Base-by-base conservation (phyloP, 1,140 invertebrate genomes). In the Sitobion miscanthi region DNA sequence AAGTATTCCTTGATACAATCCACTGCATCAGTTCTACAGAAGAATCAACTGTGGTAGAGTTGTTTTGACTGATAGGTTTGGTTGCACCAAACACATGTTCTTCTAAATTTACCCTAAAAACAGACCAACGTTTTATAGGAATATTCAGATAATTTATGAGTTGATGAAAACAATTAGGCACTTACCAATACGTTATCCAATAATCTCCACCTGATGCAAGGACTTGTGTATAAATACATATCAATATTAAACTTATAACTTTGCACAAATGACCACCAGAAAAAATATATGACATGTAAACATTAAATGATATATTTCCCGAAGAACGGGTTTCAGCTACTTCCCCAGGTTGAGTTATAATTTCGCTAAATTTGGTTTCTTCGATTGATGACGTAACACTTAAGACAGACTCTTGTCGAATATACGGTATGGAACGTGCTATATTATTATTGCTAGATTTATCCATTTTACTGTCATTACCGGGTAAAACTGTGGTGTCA, bases 131-230 rank as follows among this genome's bases (percentile, higher is more conserved):
- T 11, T 30, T 11, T 11, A 62, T 62, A 30, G 2, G 9, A 30
- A 30, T 62, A 62, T 82, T 35, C 17, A 7, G n/a, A n/a, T 35
- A 35, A 20, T 82, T 30, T 30, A 30, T 30, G 21, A 30, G 9
- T 30, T 62, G 9, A 57, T 25, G 6, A n/a, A 87, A 17, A 87
- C 2, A 14, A 2, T 38, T 83, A 83, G 93, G 77, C 77, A 94
- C 82, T 95, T 95, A 97, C 98, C 98, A 98, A 93, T 96, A 95
- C 4, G 97, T 96, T 0, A 98, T 96, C 96, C 98, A 98, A 93
- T 97, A 97, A 95, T 98, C 98, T 94, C 97, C 96, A n/a, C 96
- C 95, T n/a, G 97, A 97, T 25, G 97, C 97, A 42, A 96, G 95
- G 0, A 96, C 94, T 95, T 98, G 97, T 0, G 97, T 96, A 1